Evolutionary conservation across 2,797 vertebrate genomes (phyloP), one percentile per base, ranked within the genome.

Genomic region (Cheirogaleus major): DNA sequence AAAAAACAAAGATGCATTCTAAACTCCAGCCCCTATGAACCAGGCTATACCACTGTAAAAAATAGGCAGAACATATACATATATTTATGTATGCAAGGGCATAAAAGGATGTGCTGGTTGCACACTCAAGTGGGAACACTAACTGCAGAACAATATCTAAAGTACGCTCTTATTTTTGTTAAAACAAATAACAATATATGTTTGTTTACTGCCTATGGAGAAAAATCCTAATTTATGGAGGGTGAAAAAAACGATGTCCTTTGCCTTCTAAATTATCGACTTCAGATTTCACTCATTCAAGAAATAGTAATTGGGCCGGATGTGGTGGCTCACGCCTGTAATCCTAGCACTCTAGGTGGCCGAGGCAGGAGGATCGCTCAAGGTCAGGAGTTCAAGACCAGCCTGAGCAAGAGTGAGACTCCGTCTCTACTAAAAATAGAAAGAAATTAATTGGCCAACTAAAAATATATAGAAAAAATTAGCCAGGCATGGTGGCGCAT

Each of bases 251-350:
- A 18, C 75, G 38, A 90, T 6, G 38, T 22, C n/a, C 84, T 96
- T 72, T 2, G 81, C 59, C 32, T 78, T 84, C n/a, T 27, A 45
- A 5, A 13, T 85, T 91, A 48, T 30, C 67, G 52, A 70, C 52
- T 67, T 79, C n/a, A 41, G 61, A 95, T 73, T 93, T 89, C 55
- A 93, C 80, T 92, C 72, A 88, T 30, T 89, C 25, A 93, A 89
- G 52, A 95, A 91, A 86, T 8, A 73, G 30, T 87, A 50, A 59
- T 30, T 63, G 55, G n/a, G n/a, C n/a, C n/a, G n/a, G n/a, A n/a
- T n/a, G n/a, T n/a, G n/a, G n/a, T n/a, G n/a, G n/a, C n/a, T n/a
- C n/a, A n/a, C n/a, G n/a, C n/a, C n/a, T n/a, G n/a, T n/a, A n/a
- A n/a, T n/a, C n/a, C n/a, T n/a, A n/a, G n/a, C n/a, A n/a, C n/a